Base-by-base conservation (phyloP, 2,113 vertebrate species). In the Tragulus kanchil region DNA sequence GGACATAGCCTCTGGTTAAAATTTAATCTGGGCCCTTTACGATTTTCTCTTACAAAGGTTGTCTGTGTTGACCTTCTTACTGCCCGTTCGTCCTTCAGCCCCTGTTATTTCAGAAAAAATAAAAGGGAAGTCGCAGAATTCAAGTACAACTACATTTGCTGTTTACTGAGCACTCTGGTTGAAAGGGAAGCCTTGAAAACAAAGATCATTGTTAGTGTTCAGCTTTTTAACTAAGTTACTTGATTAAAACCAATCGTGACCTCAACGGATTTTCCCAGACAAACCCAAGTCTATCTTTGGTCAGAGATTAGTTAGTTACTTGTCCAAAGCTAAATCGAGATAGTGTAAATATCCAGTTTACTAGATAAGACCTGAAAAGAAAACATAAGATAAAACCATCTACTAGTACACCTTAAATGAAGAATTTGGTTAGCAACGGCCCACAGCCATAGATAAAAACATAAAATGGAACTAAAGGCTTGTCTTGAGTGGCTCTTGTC, bases 301-400 rank as follows among this genome's bases (percentile, higher is more conserved):
- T 94, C 61, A 92, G 94, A 96, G 97, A 62, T 97, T 97, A 91
- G 86, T 84, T 78, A 91, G 94, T 96, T 97, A 85, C 94, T 94
- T 93, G 94, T 92, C 90, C 97, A 98, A 98, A 91, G 94, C 94
- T 77, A 92, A 73, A 36, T 8, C 25, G 83, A 97, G 90, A 84
- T 21, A 45, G 13, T 85, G 92, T 89, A 95, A 85, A 92, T 71
- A 96, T 89, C 87, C 89, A 5, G 52, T 92, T 96, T 78, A 10
- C 94, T 93, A 95, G 97, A 90, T 95, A 96, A 92, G 45, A 93
- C 8, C 86, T 1, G 0, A 58, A 95, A 97, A 78, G 71, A 52
- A 93, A 73, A 83, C 86, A 84, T 16, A 85, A 89, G 58, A 87
- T 17, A 77, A 48, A 97, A 85, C 83, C 92, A 56, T 89, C 77